A percentile compares a stretch with the other conserved stretches of the same genome.
Evolutionary conservation across 2,113 vertebrate genomes (phyloP).

Genomic region (Corythoichthys haematopterus): DNA sequence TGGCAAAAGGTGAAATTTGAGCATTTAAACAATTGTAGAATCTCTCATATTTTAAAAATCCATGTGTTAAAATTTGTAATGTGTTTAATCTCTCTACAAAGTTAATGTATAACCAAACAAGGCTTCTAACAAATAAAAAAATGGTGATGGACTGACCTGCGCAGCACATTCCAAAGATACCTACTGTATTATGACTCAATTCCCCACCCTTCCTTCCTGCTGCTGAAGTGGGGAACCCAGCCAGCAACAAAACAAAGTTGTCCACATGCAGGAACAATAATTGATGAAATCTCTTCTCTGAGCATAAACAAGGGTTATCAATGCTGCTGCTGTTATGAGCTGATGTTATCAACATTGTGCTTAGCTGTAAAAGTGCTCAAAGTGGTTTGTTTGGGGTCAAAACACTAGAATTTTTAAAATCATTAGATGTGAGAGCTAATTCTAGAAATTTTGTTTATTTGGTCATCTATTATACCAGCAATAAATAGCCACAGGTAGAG

Average conservation of each 20-base stretch:
- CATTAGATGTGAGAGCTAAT: background rate
- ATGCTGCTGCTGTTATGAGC: background rate
- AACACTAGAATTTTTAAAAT: background rate
- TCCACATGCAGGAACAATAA: background rate
- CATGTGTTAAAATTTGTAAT: background rate
- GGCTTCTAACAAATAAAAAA: background rate
- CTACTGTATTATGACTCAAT: background rate
- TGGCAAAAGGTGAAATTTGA: too few relatives aligned
- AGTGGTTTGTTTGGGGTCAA: constrained; percentile 4
- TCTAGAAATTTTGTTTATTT: too few relatives aligned
- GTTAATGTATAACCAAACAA: background rate
- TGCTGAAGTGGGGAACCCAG: background rate
- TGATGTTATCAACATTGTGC: background rate
- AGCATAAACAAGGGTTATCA: background rate
- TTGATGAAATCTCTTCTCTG: background rate
- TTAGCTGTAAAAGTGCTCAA: background rate
- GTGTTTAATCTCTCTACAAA: background rate
- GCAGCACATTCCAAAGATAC: constrained; percentile 5
- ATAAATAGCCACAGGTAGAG: background rate
- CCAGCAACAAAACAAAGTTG: background rate
- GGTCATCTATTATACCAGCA: background rate
- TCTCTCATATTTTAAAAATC: too few relatives aligned
- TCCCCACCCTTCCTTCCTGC: constrained; percentile 5
- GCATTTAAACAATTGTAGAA: too few relatives aligned
- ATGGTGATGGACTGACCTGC: background rate